These are phyloP conservation scores for Oreortyx pictus DNA, from an alignment of 2,797 vertebrate species.

Conservation along the genomic window DNA sequence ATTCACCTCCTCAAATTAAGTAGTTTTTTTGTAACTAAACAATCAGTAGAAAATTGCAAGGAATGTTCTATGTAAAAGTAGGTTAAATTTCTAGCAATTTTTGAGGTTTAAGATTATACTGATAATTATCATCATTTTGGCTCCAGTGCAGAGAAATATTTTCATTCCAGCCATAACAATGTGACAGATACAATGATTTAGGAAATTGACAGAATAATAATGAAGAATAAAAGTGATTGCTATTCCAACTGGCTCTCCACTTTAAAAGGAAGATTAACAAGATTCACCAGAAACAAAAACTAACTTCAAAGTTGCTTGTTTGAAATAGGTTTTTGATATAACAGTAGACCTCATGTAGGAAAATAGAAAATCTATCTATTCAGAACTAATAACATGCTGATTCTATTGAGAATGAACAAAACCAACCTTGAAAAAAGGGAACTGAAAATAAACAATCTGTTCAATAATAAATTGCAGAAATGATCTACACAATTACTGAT, in stretches of 20 bases:
- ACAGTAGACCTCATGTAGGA: neutral
- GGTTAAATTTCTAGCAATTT: neutral
- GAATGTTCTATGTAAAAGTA: neutral
- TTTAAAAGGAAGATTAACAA: slow-evolving; percentile 38
- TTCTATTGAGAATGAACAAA: neutral
- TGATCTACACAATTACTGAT: neutral
- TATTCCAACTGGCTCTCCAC: neutral
- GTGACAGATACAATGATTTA: neutral
- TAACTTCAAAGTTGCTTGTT: slow-evolving; percentile 3
- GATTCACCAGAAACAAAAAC: neutral
- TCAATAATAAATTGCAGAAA: neutral
- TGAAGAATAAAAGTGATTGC: neutral
- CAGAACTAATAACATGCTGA: neutral
- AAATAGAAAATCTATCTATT: neutral
- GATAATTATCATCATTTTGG: neutral
- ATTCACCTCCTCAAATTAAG: neutral
- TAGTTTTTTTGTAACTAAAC: neutral
- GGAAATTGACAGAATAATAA: neutral
- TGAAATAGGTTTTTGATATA: neutral
- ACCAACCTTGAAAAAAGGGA: neutral
- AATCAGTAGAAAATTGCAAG: neutral
- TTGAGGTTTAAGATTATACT: neutral
- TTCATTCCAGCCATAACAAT: neutral
- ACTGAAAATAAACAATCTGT: neutral
- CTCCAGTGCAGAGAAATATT: neutral